A percentile compares a stretch with the other conserved stretches of the same genome.
These are phyloP conservation scores for Gallinago jamesoni DNA, from an alignment of 2,113 vertebrate species.

Conservation along the genomic window DNA sequence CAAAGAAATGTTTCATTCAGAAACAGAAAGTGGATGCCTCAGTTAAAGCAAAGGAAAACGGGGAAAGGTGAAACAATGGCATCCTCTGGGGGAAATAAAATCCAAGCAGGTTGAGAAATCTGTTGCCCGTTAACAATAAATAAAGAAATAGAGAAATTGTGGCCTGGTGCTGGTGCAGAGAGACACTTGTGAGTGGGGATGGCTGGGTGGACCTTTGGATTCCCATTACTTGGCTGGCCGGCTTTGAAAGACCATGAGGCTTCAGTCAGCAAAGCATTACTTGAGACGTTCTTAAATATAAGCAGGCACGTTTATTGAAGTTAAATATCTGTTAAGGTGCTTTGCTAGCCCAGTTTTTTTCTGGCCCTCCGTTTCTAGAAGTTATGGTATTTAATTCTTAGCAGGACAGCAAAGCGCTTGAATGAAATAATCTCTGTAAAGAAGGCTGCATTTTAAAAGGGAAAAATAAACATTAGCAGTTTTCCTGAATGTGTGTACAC, in stretches of 20 bases:
- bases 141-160: neutral
- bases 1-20: neutral
- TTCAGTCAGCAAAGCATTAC: neutral
- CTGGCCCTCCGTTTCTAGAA: neutral
- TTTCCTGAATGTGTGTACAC: neutral
- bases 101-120: neutral
- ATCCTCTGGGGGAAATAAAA: neutral
- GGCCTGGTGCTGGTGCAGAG: neutral
- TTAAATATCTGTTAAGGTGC: neutral
- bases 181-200: neutral
- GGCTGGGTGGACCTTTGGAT: neutral
- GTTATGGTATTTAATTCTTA: neutral
- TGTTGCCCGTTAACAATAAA: neutral
- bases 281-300: neutral
- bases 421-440: neutral
- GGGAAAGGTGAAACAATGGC: neutral
- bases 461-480: neutral
- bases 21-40: neutral
- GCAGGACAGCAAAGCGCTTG: neutral
- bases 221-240: neutral
- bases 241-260: neutral
- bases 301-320: neutral
- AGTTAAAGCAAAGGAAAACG: neutral
- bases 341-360: neutral
- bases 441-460: neutral